These are phyloP conservation scores for Rhea pennata DNA, from an alignment of 2,113 vertebrate species.

Conservation along the genomic window DNA sequence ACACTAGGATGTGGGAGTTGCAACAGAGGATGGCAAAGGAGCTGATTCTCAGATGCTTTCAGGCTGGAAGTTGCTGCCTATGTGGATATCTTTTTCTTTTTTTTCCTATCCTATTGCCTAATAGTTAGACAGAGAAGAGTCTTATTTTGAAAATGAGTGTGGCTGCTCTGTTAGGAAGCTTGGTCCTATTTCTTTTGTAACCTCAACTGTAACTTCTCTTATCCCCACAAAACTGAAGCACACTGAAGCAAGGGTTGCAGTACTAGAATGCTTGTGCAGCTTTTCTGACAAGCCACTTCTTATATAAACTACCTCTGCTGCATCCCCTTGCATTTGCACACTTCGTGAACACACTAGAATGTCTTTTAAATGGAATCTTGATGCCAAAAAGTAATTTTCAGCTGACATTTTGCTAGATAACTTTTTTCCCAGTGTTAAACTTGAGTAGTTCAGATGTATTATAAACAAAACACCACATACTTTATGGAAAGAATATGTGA, in stretches of 20 bases:
- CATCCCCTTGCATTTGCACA: not conserved
- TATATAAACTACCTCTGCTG: not conserved
- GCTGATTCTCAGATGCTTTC: not conserved
- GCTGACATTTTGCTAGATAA: not conserved
- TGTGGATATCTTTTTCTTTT: not conserved
- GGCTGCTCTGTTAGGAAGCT: not conserved
- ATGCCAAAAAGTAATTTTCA: not conserved
- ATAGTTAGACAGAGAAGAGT: not conserved
- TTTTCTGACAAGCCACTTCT: not conserved
- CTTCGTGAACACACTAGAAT: not conserved
- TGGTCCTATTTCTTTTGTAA: not conserved
- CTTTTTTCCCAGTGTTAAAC: accelerated
- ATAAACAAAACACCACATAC: not conserved
- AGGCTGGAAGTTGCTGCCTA: not conserved
- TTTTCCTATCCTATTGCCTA: not conserved
- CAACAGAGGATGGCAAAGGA: not conserved
- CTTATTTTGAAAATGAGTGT: not conserved
- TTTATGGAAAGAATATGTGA: not conserved
- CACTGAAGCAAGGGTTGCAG: not conserved
- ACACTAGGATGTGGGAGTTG: not conserved
- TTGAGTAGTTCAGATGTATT: not conserved
- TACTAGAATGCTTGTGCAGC: not conserved
- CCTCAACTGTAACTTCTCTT: not conserved
- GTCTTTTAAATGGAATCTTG: not conserved
- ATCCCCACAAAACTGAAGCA: not conserved